Conservation (phyloP, 2,888 invertebrate species). For the Andrena haemorrhoa region DNA sequence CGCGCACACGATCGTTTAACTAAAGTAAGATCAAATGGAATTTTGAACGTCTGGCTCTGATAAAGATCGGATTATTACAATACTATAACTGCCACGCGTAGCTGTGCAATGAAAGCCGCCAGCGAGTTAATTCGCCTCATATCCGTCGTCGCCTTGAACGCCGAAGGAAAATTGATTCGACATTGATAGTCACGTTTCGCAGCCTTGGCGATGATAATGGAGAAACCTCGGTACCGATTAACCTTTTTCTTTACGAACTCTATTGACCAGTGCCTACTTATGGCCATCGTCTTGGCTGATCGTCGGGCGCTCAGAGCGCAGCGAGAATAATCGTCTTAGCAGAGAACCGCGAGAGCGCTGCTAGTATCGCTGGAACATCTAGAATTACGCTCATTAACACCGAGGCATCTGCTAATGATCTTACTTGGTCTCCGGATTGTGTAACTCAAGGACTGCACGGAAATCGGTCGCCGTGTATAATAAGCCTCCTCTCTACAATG, state of each 20-base stretch:
- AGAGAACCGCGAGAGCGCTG: constrained; percentile 66
- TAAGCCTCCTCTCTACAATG: constrained; percentile 74
- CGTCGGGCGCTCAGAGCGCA: constrained; percentile 31
- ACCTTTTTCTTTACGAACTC: constrained; percentile 60
- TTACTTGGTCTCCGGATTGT: constrained; percentile 79
- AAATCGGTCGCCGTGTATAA: constrained; percentile 77
- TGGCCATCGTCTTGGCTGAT: constrained; percentile 53
- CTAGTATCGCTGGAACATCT: constrained; percentile 77
- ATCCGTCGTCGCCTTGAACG: constrained; percentile 25
- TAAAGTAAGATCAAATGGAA: constrained; percentile 24
- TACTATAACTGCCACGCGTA: constrained; percentile 10
- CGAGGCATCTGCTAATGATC: constrained; percentile 82
- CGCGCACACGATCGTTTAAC: neutral
- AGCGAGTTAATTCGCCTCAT: constrained; percentile 36
- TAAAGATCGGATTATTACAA: constrained; percentile 44
- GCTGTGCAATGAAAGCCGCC: constrained; percentile 31
- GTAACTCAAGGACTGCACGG: constrained; percentile 79
- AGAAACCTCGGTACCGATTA: constrained; percentile 63
- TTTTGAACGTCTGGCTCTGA: constrained; percentile 39
- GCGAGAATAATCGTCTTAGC: constrained; percentile 69
- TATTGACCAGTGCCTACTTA: constrained; percentile 64
- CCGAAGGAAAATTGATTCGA: constrained; percentile 58
- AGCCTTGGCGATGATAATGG: constrained; percentile 52
- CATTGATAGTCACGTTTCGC: constrained; percentile 47
- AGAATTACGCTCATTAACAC: constrained; percentile 82